phyloP scores from a whole-genome alignment of 2,797 vertebrate species.

The Hyperoplus lanceolatus region DNA sequence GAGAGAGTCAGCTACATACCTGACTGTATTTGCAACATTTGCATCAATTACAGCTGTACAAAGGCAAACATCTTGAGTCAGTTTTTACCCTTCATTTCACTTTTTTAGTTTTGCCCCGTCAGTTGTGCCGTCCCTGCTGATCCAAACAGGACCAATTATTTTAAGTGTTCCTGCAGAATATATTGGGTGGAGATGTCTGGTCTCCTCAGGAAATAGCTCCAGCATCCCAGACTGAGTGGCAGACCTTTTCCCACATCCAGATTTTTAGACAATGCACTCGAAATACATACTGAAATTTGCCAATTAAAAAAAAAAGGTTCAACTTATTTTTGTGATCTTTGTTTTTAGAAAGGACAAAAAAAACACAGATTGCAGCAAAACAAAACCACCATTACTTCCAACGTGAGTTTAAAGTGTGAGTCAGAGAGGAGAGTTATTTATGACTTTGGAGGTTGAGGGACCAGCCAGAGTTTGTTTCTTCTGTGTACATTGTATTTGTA shows the following conservation, averaged over 20 bases:
- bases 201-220: constrained; percentile 77
- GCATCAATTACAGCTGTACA: constrained; percentile 43
- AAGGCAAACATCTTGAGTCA: constrained; percentile 23
- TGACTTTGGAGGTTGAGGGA: constrained; percentile 49
- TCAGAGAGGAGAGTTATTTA: constrained; percentile 60
- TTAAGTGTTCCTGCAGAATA: constrained; percentile 74
- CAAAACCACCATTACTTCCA: constrained; percentile 4
- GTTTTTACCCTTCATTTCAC: constrained; percentile 45
- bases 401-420: constrained; percentile 8
- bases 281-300: constrained; percentile 36
- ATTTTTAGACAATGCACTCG: constrained; percentile 54
- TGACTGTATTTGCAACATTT: not conserved
- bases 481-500: constrained; percentile 49
- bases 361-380: constrained; percentile 9
- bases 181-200: constrained; percentile 73
- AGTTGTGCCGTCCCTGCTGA: constrained; percentile 36
- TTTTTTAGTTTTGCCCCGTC: constrained; percentile 52
- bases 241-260: constrained; percentile 47
- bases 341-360: not conserved
- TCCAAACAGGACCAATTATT: constrained; percentile 70
- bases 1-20: constrained; percentile 49
- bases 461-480: constrained; percentile 25
- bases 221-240: constrained; percentile 64
- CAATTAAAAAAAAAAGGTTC: constrained; percentile 1
- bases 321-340: not conserved